Percentiles rank a stretch among this genome's conserved stretches.
These are phyloP conservation scores for Amphilophus citrinellus DNA, from an alignment of 2,113 vertebrate species.

Conservation along the genomic window DNA sequence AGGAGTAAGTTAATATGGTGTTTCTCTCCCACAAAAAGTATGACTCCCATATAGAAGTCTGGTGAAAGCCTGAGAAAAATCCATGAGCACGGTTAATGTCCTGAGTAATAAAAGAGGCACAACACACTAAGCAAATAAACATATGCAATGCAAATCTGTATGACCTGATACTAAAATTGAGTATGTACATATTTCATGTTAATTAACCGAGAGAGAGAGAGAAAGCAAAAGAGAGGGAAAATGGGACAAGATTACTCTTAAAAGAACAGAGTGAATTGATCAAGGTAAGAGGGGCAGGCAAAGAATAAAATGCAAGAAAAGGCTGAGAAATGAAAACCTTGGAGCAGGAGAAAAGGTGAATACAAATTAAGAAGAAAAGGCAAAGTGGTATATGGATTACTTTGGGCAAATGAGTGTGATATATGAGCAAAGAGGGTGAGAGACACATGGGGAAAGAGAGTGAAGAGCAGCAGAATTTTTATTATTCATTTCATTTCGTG, in stretches of 20 bases:
- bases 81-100: slow-evolving; percentile 20
- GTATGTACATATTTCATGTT: not conserved
- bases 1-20: slow-evolving; percentile 51
- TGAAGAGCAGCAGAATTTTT: not conserved
- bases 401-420: slow-evolving; percentile 18
- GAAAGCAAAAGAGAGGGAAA: not conserved
- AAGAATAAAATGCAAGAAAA: not conserved
- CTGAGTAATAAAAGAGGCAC: slow-evolving; percentile 2
- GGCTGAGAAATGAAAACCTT: slow-evolving; percentile 22
- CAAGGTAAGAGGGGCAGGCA: not conserved
- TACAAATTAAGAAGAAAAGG: slow-evolving; percentile 29
- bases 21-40: slow-evolving; percentile 43
- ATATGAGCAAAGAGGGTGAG: slow-evolving; percentile 18
- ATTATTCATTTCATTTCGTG: slow-evolving; percentile 33
- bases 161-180: not conserved
- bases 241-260: not conserved
- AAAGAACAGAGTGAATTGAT: not conserved
- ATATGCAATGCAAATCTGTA: slow-evolving; percentile 34
- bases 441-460: not conserved
- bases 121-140: slow-evolving; percentile 20
- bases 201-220: not conserved
- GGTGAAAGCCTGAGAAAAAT: slow-evolving; percentile 32
- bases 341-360: slow-evolving; percentile 21
- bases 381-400: not conserved
- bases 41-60: slow-evolving; percentile 50